Conservation (phyloP, 2,888 invertebrate genomes). For the Prosapia bicincta region DNA sequence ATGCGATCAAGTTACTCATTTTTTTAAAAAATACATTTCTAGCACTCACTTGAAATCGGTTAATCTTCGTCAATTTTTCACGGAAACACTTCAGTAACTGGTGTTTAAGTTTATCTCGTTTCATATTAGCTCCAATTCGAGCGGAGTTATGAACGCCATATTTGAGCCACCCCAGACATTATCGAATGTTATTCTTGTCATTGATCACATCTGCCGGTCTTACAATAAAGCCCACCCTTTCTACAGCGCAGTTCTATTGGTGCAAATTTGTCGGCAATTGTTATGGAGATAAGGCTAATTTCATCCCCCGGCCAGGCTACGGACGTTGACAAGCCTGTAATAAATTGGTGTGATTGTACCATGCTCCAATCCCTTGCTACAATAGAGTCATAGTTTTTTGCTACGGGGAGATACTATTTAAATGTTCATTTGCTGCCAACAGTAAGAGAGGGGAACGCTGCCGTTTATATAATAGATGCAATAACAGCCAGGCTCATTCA, state of each 20-base stretch:
- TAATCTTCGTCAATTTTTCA: too few species aligned
- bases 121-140: too few species aligned
- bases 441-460: neutral
- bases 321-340: neutral
- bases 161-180: neutral
- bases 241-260: constrained; percentile 23
- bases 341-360: neutral
- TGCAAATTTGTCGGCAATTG: constrained; percentile 28
- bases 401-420: neutral
- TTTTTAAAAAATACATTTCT: too few species aligned
- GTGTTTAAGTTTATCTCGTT: too few species aligned
- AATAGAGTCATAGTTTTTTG: neutral
- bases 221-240: neutral
- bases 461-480: too few species aligned
- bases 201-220: neutral
- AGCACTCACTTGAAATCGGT: too few species aligned
- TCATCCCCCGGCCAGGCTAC: neutral
- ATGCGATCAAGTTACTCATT: too few species aligned
- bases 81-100: too few species aligned
- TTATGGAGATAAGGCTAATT: constrained; percentile 28
- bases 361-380: neutral
- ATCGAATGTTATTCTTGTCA: neutral
- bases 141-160: neutral
- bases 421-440: neutral
- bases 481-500: neutral